Conservation (phyloP, 2,113 vertebrate genomes). For the Accipiter virgatus region DNA sequence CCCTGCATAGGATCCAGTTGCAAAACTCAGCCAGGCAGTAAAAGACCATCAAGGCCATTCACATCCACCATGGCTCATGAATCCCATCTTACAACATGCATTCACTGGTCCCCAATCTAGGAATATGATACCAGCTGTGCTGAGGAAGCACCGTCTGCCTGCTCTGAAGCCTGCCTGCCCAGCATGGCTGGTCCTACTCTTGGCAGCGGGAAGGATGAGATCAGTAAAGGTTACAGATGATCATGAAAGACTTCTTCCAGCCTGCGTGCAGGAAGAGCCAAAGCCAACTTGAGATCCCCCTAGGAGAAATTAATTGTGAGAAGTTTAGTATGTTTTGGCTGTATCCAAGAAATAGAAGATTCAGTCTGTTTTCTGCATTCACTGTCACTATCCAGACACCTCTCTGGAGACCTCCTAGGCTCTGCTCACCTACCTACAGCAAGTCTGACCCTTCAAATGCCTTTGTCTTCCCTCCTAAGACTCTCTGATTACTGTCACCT, state of each 20-base stretch:
- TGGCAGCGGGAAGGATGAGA: background rate
- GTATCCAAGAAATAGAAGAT: background rate
- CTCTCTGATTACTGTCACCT: background rate
- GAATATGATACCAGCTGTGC: background rate
- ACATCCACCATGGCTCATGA: background rate
- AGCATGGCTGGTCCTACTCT: accelerated
- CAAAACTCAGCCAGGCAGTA: background rate
- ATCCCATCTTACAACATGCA: background rate
- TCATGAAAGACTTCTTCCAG: background rate
- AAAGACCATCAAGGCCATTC: background rate
- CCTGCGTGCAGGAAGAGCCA: background rate
- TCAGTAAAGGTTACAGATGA: background rate
- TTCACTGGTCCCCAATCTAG: background rate
- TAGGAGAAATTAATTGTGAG: background rate
- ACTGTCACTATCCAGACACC: background rate
- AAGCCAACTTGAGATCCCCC: background rate
- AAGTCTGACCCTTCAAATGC: background rate
- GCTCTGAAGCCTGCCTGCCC: background rate
- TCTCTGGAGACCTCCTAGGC: background rate
- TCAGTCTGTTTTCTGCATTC: background rate
- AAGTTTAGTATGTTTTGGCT: background rate
- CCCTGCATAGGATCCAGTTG: background rate
- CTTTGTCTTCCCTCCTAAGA: background rate
- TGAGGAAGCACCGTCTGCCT: accelerated
- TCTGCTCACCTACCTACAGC: background rate